Conservation (phyloP, 2,113 vertebrate genomes). For the Boulengerochromis microlepis region DNA sequence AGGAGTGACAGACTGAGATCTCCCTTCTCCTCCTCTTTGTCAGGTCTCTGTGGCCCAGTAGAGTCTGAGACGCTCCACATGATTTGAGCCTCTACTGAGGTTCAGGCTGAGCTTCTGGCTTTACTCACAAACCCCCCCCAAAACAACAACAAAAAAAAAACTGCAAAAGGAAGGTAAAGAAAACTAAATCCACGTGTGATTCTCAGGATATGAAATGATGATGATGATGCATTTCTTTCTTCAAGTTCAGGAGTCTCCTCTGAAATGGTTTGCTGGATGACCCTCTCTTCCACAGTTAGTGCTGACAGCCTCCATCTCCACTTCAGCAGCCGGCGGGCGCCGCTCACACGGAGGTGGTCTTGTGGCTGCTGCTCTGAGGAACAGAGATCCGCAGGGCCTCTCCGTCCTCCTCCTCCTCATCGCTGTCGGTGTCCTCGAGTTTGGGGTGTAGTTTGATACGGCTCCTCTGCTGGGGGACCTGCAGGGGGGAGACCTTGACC, state of each 20-base stretch:
- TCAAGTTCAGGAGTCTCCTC: neutral
- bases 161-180: neutral
- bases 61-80: neutral
- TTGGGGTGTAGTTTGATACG: conserved; percentile 74
- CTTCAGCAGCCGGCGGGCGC: neutral
- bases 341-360: conserved; percentile 86
- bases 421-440: conserved; percentile 78
- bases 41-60: neutral
- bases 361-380: conserved; percentile 61
- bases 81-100: neutral
- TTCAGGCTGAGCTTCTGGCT: neutral
- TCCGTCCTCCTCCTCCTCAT: conserved; percentile 82
- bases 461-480: conserved; percentile 44
- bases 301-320: neutral
- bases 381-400: conserved; percentile 60
- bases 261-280: neutral
- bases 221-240: conserved; percentile 1
- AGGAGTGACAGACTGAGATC: neutral
- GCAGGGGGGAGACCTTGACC: conserved; percentile 50
- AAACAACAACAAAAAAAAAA: neutral
- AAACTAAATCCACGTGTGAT: neutral
- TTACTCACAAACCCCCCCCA: neutral
- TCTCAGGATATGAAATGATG: conserved; percentile 39
- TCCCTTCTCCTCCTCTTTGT: neutral
- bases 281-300: neutral